phyloP scores from a whole-genome alignment of 2,797 vertebrate genomes.

The Hirundo rustica region DNA sequence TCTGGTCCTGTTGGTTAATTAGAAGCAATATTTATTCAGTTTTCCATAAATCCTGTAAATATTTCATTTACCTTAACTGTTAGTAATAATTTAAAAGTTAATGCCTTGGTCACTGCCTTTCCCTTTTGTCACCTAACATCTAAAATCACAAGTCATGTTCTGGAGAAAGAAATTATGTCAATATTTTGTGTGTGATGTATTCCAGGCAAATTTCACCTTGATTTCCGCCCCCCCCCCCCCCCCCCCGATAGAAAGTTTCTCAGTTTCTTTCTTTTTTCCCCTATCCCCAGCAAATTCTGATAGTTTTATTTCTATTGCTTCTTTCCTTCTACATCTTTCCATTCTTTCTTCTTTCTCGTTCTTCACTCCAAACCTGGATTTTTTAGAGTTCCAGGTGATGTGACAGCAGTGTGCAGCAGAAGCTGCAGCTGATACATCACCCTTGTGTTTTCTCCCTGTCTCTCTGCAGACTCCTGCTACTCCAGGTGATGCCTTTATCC shows the following conservation, averaged over 20 bases:
- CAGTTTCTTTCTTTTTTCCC: not conserved
- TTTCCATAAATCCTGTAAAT: not conserved
- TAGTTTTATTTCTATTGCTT: not conserved
- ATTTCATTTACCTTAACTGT: not conserved
- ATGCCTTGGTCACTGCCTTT: not conserved
- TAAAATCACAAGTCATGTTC: not conserved
- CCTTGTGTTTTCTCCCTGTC: not conserved
- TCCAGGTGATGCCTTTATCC: slow-evolving; percentile 96
- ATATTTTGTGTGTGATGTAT: not conserved
- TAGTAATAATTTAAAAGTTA: not conserved
- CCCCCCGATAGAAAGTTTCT: not conserved
- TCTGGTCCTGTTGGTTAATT: not conserved
- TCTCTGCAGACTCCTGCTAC: slow-evolving; percentile 91
- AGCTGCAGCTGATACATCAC: not conserved
- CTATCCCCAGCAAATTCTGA: not conserved
- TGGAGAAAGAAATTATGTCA: not conserved
- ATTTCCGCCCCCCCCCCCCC: too few relatives aligned
- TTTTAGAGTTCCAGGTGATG: not conserved
- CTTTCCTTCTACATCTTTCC: not conserved
- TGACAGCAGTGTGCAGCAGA: not conserved
- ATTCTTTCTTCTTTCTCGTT: not conserved
- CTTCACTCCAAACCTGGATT: not conserved
- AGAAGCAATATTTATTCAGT: not conserved
- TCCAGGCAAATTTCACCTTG: not conserved
- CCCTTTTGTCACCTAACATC: not conserved